Conservation (phyloP, 2,797 vertebrate species). For the Mormyrops boulengeri region DNA sequence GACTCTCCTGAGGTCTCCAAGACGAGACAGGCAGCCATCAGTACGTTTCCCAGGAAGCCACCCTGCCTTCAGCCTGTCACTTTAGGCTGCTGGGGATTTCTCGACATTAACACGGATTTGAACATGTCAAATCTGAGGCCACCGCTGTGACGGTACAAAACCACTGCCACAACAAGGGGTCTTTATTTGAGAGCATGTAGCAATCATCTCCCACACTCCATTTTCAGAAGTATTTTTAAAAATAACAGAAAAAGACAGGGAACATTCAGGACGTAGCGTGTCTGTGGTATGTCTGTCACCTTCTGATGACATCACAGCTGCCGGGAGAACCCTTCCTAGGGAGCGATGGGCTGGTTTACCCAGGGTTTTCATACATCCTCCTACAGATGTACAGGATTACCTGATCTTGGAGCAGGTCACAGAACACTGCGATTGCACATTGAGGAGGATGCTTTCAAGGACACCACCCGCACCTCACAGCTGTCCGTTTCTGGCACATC, state of each 20-base stretch:
- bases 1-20: conserved; percentile 41
- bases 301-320: conserved; percentile 19
- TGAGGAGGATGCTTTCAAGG: background rate
- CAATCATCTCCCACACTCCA: background rate
- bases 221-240: conserved; percentile 2
- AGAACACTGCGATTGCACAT: background rate
- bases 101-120: conserved; percentile 31
- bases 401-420: conserved; percentile 7
- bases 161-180: background rate
- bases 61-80: conserved; percentile 36
- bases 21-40: conserved; percentile 24
- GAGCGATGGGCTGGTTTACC: background rate
- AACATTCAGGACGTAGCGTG: background rate
- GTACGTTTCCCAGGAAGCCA: conserved; percentile 31
- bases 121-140: conserved; percentile 10
- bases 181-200: background rate
- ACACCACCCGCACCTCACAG: conserved; percentile 22
- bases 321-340: background rate
- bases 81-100: conserved; percentile 36
- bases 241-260: background rate
- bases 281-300: conserved; percentile 17
- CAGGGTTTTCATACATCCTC: background rate
- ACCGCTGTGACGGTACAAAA: background rate
- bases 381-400: background rate
- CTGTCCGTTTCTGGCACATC: conserved; percentile 5